Evolutionary conservation across 2,888 invertebrate genomes (phyloP), one percentile per base, ranked within the genome.

Genomic region (Scaptomyza cyrtandrae): DNA sequence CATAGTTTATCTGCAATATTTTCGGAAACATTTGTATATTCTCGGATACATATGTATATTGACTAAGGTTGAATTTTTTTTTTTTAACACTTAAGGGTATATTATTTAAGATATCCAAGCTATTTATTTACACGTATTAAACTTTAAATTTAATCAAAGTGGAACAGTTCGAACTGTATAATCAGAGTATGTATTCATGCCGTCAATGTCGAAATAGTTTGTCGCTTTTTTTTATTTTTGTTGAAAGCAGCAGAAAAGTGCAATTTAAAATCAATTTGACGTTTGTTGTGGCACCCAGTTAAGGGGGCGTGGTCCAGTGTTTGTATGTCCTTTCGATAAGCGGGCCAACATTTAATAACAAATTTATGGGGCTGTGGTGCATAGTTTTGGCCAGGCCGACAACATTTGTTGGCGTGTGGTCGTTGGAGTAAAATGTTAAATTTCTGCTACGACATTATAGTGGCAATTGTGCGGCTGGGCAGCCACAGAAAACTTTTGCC

Each of bases 201-300:
- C n/a, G n/a, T n/a, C 37, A 37, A n/a, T 37, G 37, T 37, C 7
- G n/a, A 11, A 37, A 37, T 7, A 37, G n/a, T n/a, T 37, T 24
- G 7, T 29, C 1, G 1, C 1, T 1, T 10, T 33, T 27, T 5
- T 50, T 19, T 2, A n/a, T 11, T 7, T 7, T 39, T 31, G 10
- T 35, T 9, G 19, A 16, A 7, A 27, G 14, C 24, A 53, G 13
- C 45, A 19, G 48, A 68, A 69, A 60, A 74, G 44, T 65, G 77
- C 83, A 85, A 87, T 87, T 85, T 82, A 80, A 85, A 85, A 87
- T 85, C 85, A 87, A 87, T 87, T 85, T 87, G 80, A 87, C 71
- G 79, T 71, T 71, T 68, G 56, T 66, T 63, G 48, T 65, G 67
- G 58, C 57, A 54, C 45, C 46, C 45, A 39, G 58, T 33, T 49